A percentile compares a stretch with the other conserved stretches of the same genome.
Evolutionary conservation across 2,888 invertebrate species (phyloP).

Genomic region (Anthophora plumipes): DNA sequence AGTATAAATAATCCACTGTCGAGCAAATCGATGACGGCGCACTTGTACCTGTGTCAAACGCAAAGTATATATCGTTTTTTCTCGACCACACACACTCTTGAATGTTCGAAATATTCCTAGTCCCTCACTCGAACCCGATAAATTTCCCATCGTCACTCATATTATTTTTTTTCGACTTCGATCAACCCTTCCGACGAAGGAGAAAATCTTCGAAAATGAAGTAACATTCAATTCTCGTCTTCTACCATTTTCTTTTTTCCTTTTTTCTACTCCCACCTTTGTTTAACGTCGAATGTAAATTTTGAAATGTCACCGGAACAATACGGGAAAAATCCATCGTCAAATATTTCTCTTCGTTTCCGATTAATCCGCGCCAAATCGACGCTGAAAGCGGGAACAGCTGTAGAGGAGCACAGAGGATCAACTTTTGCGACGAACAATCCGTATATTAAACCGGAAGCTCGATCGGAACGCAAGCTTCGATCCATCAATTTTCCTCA

Average conservation of each 20-base stretch:
- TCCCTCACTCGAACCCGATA: not conserved
- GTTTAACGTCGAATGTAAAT: not conserved
- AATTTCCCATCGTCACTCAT: not conserved
- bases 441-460: not conserved
- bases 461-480: not conserved
- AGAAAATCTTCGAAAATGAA: too few relatives aligned
- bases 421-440: conserved; percentile 16
- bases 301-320: not conserved
- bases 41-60: conserved; percentile 73
- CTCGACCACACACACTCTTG: conserved; percentile 39
- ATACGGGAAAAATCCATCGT: not conserved
- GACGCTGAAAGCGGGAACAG: conserved; percentile 21
- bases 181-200: conserved; percentile 24
- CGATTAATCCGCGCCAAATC: not conserved
- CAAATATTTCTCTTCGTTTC: not conserved
- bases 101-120: conserved; percentile 31
- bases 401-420: not conserved
- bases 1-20: conserved; percentile 44
- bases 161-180: not conserved
- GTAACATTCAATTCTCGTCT: too few relatives aligned
- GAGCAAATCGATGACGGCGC: conserved; percentile 70
- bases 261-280: too few relatives aligned
- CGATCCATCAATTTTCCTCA: not conserved
- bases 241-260: too few relatives aligned
- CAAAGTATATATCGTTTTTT: conserved; percentile 60